These are phyloP conservation scores for Drosophila eugracilis DNA, from an alignment of 1,140 invertebrate species.

Conservation along the genomic window DNA sequence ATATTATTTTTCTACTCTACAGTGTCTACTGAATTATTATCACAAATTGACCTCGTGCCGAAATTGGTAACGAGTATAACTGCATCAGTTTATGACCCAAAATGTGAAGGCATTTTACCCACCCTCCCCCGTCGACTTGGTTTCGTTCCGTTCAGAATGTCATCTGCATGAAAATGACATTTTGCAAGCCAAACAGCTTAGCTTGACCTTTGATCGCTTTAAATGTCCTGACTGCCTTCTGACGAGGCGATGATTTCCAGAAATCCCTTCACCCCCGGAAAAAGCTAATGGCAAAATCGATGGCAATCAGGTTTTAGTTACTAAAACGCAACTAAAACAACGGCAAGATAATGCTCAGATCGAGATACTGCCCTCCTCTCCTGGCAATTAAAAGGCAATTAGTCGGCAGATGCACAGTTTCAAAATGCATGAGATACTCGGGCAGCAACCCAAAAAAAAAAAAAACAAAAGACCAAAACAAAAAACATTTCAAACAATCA, in stretches of 20 bases:
- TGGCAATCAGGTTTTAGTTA: constrained; percentile 27
- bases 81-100: constrained; percentile 61
- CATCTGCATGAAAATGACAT: constrained; percentile 35
- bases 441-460: no score
- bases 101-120: constrained; percentile 65
- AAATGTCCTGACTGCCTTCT: constrained; percentile 18
- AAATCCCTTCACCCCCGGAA: no score
- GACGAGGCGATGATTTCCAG: neutral
- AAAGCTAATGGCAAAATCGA: constrained; percentile 53
- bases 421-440: constrained; percentile 25
- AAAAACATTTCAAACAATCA: constrained; percentile 10
- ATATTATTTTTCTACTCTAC: constrained; percentile 17
- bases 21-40: constrained; percentile 51
- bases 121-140: neutral
- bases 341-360: neutral
- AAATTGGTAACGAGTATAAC: constrained; percentile 13
- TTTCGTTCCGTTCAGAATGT: constrained; percentile 21
- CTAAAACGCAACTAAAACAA: constrained; percentile 18
- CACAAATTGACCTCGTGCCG: constrained; percentile 67
- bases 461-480: no score
- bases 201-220: constrained; percentile 38
- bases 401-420: constrained; percentile 33
- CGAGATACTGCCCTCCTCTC: constrained; percentile 17
- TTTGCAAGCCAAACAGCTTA: no score
- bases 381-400: constrained; percentile 79